Base-by-base conservation (phyloP, 2,797 vertebrate species). In the Girardinus metallicus region DNA sequence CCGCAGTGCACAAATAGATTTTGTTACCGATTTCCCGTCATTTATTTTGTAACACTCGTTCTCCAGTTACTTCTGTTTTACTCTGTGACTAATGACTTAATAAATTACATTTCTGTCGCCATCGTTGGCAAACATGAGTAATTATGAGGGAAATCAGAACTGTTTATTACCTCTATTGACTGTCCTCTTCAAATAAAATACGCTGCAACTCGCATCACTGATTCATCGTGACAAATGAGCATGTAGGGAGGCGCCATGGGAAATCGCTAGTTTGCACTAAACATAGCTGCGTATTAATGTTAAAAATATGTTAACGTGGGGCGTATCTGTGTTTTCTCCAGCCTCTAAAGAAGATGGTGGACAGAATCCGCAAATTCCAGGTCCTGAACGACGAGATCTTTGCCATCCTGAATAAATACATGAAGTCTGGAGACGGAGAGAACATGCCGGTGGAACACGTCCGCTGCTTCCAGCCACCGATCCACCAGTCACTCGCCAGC, bases 291-390 rank as follows among this genome's bases (percentile, higher is more conserved):
- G 53, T 4, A 29, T 60, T 13, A 21, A 64, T 64, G 41, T 44
- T 51, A 51, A 76, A 16, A 4, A 15, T 26, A 31, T 23, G 21
- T 9, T 51, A 23, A 23, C 18, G n/a, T 53, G 23, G 7, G 6
- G 8, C 41, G 1, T n/a, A 0, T 80, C 77, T 3, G 7, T 26
- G 71, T 64, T 72, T 18, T 21, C 3, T 88, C 51, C 76, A 99
- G 99, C 97, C 97, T 71, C 95, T 99, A 83, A 99, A 99, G 96
- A 99, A 99, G 93, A 99, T 99, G 99, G 99, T 98, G 18, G 99
- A 99, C 80, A 95, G 98, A 83, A 99, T 99, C 88, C 97, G 97
- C 21, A 99, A 98, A 91, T 99, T 98, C 94, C 99, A 99, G 89
- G 93, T 99, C 75, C 88, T 99, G 60, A 99, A 99, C 49, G 96